phyloP scores from a whole-genome alignment of 2,888 invertebrate genomes.

The Chrysina gloriosa region DNA sequence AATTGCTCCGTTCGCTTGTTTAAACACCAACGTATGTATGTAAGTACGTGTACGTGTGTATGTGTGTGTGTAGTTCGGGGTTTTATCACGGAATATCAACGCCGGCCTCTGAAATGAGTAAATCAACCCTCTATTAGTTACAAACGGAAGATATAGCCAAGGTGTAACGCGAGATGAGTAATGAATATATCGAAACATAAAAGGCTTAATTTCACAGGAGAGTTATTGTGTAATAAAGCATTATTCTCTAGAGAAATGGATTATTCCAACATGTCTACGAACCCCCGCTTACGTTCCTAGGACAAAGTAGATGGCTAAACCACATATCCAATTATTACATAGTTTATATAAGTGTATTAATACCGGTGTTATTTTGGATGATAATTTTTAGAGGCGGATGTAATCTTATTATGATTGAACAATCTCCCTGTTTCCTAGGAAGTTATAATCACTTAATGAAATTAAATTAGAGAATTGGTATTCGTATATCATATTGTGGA shows the following conservation, averaged over 20 bases:
- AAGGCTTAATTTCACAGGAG: constrained; percentile 65
- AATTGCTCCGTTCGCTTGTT: constrained; percentile 10
- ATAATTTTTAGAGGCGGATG: neutral
- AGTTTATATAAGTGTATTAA: constrained; percentile 44
- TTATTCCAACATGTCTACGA: constrained; percentile 60
- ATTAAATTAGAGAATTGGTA: too few relatives aligned
- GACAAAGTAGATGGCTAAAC: constrained; percentile 53
- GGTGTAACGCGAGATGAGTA: constrained; percentile 61
- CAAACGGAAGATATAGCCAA: constrained; percentile 46
- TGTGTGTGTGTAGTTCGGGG: neutral
- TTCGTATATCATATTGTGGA: too few relatives aligned
- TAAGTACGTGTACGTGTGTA: neutral
- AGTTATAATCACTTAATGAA: too few relatives aligned
- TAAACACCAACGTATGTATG: neutral
- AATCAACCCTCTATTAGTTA: constrained; percentile 49
- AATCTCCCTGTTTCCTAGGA: neutral
- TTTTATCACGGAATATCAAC: constrained; percentile 23
- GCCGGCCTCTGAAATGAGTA: constrained; percentile 39
- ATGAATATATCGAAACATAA: constrained; percentile 64
- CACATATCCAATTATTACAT: constrained; percentile 49
- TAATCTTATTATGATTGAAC: neutral
- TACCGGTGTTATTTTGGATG: constrained; percentile 1
- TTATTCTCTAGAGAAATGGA: constrained; percentile 65
- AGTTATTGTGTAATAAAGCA: constrained; percentile 66
- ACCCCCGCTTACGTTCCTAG: constrained; percentile 49